Conservation (phyloP, 2,888 invertebrate genomes). For the Dolichopus griseipennis region DNA sequence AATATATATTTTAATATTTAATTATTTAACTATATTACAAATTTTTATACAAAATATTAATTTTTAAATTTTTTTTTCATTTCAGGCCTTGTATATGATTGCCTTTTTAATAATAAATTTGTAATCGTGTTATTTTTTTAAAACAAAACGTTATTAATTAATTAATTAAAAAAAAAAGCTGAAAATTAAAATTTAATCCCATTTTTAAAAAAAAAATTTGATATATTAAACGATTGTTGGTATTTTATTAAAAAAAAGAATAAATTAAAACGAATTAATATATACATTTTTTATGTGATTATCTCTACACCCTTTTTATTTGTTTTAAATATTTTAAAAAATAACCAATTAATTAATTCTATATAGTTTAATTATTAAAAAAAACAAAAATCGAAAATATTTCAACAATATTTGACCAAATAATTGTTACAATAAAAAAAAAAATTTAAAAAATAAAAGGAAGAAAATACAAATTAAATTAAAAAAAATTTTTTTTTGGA, state of each 20-base stretch:
- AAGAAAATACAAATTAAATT: not conserved
- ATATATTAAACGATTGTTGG: conserved; percentile 17
- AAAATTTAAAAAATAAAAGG: not conserved
- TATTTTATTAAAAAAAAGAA: not conserved
- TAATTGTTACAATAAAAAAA: not conserved
- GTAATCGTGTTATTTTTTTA: conserved; percentile 8
- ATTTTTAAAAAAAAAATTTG: conserved; percentile 35
- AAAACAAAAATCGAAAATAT: not conserved
- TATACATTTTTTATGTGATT: not conserved
- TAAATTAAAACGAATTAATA: conserved; percentile 2
- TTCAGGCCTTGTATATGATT: conserved; percentile 43
- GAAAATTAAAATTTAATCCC: conserved; percentile 39
- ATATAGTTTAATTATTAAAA: not conserved
- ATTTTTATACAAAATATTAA: not conserved
- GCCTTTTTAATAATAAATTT: conserved; percentile 32
- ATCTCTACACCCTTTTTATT: not conserved
- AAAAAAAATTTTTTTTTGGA: too few species aligned
- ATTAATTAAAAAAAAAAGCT: conserved; percentile 29
- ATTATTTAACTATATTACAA: not conserved
- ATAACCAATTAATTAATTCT: not conserved
- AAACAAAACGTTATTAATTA: conserved; percentile 19
- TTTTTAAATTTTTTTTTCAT: conserved; percentile 21
- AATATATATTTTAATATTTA: too few species aligned
- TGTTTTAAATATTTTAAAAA: not conserved
- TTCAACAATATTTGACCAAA: conserved; percentile 3